Percentiles rank a stretch among this genome's conserved stretches.
These are phyloP conservation scores for Sialia sialis DNA, from an alignment of 2,113 vertebrate genomes.

Conservation along the genomic window DNA sequence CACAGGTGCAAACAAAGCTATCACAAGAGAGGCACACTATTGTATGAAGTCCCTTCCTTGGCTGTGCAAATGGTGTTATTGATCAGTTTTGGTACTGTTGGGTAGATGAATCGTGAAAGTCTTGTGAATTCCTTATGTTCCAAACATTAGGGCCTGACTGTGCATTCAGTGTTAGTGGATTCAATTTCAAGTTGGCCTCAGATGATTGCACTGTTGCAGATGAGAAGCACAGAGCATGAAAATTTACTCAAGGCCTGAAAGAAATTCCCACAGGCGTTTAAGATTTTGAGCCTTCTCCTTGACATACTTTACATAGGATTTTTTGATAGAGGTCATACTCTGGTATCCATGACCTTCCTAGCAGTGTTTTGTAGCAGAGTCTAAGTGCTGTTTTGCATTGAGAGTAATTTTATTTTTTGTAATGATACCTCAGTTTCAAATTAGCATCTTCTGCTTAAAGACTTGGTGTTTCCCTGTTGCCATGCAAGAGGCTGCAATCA, in stretches of 20 bases:
- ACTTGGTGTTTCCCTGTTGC: neutral
- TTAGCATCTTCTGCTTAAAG: neutral
- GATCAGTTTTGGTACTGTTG: neutral
- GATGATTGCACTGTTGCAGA: neutral
- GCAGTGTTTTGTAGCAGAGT: neutral
- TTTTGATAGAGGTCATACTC: neutral
- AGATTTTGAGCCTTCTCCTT: neutral
- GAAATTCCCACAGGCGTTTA: neutral
- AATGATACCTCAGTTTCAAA: slow-evolving; percentile 22
- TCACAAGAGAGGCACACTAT: neutral
- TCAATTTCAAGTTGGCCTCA: neutral
- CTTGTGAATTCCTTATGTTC: neutral
- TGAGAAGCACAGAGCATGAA: neutral
- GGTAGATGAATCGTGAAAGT: neutral
- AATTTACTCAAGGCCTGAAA: neutral
- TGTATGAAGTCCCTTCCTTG: neutral
- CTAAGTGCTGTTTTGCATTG: neutral
- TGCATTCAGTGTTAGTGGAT: neutral
- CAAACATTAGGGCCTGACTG: neutral
- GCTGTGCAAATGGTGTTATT: neutral
- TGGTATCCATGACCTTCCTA: neutral
- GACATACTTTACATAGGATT: neutral
- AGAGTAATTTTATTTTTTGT: neutral
- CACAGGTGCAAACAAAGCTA: neutral
- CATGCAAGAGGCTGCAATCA: neutral